Evolutionary conservation across 2,888 invertebrate genomes (phyloP), one percentile per base, ranked within the genome.

Genomic region (Tuberolachnus salignus): DNA sequence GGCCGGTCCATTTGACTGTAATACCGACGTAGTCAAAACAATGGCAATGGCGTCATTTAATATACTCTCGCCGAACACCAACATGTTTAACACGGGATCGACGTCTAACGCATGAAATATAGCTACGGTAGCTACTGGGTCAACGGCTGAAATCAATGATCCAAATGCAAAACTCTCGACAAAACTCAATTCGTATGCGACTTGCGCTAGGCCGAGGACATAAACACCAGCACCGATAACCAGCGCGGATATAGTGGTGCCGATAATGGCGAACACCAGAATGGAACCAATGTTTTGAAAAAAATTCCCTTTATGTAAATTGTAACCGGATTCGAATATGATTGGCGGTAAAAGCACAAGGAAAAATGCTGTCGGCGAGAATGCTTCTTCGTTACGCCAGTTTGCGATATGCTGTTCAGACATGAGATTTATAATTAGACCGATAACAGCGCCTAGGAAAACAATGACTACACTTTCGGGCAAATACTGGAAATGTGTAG

Each of bases 121-220:
- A 13, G 99, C 98, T 44, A 99, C 92, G 0, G 99, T 99, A 6
- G 98, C 98, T 0, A 99, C 98, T 0, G 99, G 99, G 87, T 99
- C 99, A 6, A 99, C 98, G 42, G 99, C 99, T 1, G 98, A 98
- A 85, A 99, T 98, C 81, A 97, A 87, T 0, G 98, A 97, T 10
- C 98, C 98, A 88, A 99, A 99, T 1, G 98, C 98, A 88, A 98
- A 98, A 80, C 98, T 97, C 86, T 99, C 97, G 10, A 97, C 93
- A 86, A 98, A 95, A 85, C 93, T 93, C 80, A 99, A 88, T 85
- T 91, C 91, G 85, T 97, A 98, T 0, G 96, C 97, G 11, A 94
- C 93, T 84, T 93, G 91, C 0, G 94, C 97, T 85, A 96, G 87
- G 1, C 99, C 99, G 66, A 99, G 87, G 51, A 98, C 88, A 86